Conservation (phyloP, 2,888 invertebrate species). For the Branchipolynoe longqiensis region DNA sequence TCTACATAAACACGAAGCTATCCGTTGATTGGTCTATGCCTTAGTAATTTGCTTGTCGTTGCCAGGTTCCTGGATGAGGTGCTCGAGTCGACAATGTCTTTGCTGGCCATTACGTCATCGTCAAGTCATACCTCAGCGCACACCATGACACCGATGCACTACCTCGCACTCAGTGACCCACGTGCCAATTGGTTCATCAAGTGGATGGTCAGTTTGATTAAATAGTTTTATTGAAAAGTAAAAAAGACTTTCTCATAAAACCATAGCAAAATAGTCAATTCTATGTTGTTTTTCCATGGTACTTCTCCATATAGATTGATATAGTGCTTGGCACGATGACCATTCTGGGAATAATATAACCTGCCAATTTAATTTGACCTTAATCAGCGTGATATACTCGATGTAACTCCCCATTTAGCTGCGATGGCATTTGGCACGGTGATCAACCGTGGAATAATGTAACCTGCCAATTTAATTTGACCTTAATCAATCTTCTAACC, state of each 20-base stretch:
- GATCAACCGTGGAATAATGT: no score
- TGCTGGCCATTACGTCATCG: conserved; percentile 70
- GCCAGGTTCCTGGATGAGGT: conserved; percentile 77
- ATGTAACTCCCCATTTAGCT: no score
- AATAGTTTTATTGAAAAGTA: not conserved
- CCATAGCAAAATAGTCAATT: not conserved
- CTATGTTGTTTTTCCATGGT: not conserved
- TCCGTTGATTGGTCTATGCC: not conserved
- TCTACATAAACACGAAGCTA: not conserved
- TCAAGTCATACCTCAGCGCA: conserved; percentile 68
- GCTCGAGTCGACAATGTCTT: conserved; percentile 76
- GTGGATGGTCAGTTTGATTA: conserved; percentile 78
- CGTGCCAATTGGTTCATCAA: conserved; percentile 81
- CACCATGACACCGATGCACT: conserved; percentile 78
- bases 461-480: no score
- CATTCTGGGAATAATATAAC: no score
- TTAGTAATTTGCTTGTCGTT: no score
- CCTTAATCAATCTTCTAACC: no score
- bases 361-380: no score
- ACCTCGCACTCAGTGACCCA: conserved; percentile 79
- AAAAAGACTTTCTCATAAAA: not conserved
- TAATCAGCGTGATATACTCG: no score
- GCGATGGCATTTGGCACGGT: no score
- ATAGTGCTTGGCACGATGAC: no score
- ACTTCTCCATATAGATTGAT: not conserved